phyloP scores from a whole-genome alignment of 2,888 invertebrate species.

The Rhamnusium bicolor region DNA sequence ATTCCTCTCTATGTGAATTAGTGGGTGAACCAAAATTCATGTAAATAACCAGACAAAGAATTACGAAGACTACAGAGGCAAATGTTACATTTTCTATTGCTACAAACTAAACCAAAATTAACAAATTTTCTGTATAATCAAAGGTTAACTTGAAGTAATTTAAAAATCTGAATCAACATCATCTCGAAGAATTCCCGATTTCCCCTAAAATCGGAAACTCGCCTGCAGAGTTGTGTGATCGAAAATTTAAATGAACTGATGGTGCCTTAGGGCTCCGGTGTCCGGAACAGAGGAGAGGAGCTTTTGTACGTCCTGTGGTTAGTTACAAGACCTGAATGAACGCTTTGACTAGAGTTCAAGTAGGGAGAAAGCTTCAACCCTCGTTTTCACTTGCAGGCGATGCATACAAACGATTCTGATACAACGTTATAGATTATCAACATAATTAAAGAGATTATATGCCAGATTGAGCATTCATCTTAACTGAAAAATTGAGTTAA shows the following conservation, averaged over 20 bases:
- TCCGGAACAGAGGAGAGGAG: slow-evolving; percentile 35
- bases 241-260: slow-evolving; percentile 57
- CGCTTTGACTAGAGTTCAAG: slow-evolving; percentile 16
- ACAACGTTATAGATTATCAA: slow-evolving; percentile 51
- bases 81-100: too few species aligned
- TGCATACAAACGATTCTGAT: slow-evolving; percentile 28
- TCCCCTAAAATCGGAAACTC: slow-evolving; percentile 18
- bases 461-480: slow-evolving; percentile 46
- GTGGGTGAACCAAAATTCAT: too few species aligned
- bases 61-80: too few species aligned
- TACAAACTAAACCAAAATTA: too few species aligned
- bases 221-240: slow-evolving; percentile 49
- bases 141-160: neutral
- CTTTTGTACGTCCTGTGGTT: slow-evolving; percentile 44
- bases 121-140: neutral
- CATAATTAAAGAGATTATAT: slow-evolving; percentile 58
- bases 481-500: slow-evolving; percentile 33
- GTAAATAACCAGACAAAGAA: too few species aligned
- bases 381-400: slow-evolving; percentile 24
- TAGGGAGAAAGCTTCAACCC: slow-evolving; percentile 8
- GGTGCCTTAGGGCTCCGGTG: slow-evolving; percentile 34
- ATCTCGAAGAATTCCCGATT: neutral
- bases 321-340: slow-evolving; percentile 48
- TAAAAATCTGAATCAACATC: neutral
- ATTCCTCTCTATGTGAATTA: too few species aligned